These are phyloP conservation scores for Autographa gamma DNA, from an alignment of 2,888 invertebrate genomes.

Conservation along the genomic window DNA sequence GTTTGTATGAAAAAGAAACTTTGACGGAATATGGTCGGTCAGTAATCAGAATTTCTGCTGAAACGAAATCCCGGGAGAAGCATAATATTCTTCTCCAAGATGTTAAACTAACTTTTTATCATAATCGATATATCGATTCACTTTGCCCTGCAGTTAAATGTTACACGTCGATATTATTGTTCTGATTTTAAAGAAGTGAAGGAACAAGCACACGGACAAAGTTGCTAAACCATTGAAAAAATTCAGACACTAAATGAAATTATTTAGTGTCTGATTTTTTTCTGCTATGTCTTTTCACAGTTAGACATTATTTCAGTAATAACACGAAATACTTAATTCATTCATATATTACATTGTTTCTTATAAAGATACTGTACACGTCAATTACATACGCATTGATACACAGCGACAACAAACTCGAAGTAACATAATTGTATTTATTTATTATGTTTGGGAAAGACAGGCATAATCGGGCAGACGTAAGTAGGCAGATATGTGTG, in stretches of 20 bases:
- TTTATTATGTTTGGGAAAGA: background rate
- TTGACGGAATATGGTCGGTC: background rate
- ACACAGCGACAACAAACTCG: background rate
- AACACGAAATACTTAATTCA: background rate
- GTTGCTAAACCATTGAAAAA: too few relatives aligned
- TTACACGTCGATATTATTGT: too few relatives aligned
- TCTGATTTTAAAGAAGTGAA: too few relatives aligned
- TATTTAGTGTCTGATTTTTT: too few relatives aligned
- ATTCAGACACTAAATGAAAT: too few relatives aligned
- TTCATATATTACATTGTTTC: background rate
- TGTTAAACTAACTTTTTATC: too few relatives aligned
- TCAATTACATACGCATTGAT: conserved; percentile 4
- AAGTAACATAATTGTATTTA: background rate
- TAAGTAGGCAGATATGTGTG: background rate
- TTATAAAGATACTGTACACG: background rate
- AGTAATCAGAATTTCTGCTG: background rate
- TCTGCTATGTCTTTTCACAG: too few relatives aligned
- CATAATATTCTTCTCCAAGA: too few relatives aligned
- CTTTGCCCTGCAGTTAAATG: too few relatives aligned
- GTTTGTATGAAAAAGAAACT: background rate
- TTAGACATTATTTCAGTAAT: background rate
- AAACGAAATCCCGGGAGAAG: too few relatives aligned
- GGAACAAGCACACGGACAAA: too few relatives aligned
- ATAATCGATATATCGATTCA: too few relatives aligned
- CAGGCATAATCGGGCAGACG: background rate